A percentile compares a stretch with the other conserved stretches of the same genome.
These are phyloP conservation scores for Canis aureus DNA, from an alignment of 2,113 vertebrate genomes.

Conservation along the genomic window DNA sequence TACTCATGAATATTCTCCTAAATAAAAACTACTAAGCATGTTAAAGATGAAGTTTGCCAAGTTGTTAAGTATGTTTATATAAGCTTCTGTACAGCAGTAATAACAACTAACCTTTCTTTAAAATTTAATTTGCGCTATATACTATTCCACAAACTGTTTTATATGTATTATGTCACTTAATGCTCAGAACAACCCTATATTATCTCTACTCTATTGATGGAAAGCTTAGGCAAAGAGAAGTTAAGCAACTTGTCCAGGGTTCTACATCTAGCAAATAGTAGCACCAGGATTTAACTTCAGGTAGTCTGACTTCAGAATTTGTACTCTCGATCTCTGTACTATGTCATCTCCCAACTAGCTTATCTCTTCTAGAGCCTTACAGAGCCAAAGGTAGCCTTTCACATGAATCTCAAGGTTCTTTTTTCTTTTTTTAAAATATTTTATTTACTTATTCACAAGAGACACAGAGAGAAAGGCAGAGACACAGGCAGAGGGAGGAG, in stretches of 20 bases:
- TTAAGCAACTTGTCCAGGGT: constrained; percentile 20
- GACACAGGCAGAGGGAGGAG: too few relatives aligned
- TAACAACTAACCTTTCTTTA: constrained; percentile 4
- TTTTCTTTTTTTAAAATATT: too few relatives aligned
- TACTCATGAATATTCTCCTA: neutral
- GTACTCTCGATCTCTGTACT: neutral
- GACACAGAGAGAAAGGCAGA: too few relatives aligned
- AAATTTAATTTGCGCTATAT: constrained; percentile 9
- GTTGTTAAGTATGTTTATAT: neutral
- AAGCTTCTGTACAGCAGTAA: neutral
- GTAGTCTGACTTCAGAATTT: neutral
- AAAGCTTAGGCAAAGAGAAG: constrained; percentile 24
- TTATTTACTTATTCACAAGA: too few relatives aligned
- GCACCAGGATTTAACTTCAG: neutral
- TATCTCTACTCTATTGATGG: constrained; percentile 1
- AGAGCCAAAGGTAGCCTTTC: neutral
- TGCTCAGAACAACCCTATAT: neutral
- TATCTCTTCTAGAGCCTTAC: neutral
- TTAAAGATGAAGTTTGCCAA: neutral
- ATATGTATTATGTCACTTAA: neutral
- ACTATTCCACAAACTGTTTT: constrained; percentile 12
- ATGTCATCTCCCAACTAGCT: neutral
- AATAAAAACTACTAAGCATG: constrained; percentile 14
- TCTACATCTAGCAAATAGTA: neutral
- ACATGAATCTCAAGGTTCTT: neutral